These are phyloP conservation scores for Brachypterus glaber DNA, from an alignment of 2,888 invertebrate species.

Conservation along the genomic window DNA sequence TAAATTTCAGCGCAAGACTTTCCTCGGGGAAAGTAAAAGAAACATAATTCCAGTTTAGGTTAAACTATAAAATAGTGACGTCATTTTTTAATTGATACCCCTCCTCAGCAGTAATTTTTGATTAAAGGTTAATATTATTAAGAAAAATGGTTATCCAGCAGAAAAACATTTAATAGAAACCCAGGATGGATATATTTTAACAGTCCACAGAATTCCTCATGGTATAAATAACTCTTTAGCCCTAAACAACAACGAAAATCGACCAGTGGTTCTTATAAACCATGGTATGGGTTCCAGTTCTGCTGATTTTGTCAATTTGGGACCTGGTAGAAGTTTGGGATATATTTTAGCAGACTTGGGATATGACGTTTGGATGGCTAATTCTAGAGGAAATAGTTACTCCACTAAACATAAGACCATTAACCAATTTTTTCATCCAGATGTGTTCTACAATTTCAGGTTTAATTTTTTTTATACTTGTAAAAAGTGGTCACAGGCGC, in stretches of 20 bases:
- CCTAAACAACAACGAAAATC: neutral
- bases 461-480: too few relatives aligned
- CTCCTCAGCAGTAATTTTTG: too few relatives aligned
- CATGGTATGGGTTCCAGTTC: neutral
- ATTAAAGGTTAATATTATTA: neutral
- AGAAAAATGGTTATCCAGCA: neutral
- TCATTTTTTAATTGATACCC: too few relatives aligned
- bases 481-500: too few relatives aligned
- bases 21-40: too few relatives aligned
- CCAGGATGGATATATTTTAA: neutral
- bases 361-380: neutral
- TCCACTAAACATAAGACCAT: neutral
- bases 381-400: neutral
- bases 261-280: neutral
- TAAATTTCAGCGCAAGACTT: too few relatives aligned
- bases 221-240: neutral
- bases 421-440: neutral
- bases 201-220: neutral
- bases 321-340: neutral
- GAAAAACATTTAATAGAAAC: neutral
- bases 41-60: too few relatives aligned
- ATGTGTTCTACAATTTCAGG: conserved; percentile 1
- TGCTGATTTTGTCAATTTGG: neutral
- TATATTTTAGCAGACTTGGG: neutral
- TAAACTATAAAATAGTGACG: too few relatives aligned